These are phyloP conservation scores for Engystomops pustulosus DNA, from an alignment of 2,113 vertebrate species.

Conservation along the genomic window DNA sequence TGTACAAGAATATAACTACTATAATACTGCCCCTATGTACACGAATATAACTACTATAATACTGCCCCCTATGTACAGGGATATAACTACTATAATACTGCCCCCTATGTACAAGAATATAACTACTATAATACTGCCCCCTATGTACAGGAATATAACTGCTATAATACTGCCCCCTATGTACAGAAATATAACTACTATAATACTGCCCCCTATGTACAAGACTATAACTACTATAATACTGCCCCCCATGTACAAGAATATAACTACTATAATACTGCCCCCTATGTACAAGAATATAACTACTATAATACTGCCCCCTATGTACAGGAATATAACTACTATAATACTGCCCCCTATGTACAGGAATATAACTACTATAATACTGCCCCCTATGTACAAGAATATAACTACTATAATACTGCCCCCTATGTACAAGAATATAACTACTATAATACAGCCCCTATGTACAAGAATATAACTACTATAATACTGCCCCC, in stretches of 20 bases:
- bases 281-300: neutral
- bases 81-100: neutral
- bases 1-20: neutral
- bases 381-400: neutral
- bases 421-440: slow-evolving; percentile 3
- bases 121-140: neutral
- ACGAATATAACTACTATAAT: neutral
- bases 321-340: neutral
- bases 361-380: neutral
- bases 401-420: slow-evolving; percentile 12
- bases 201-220: too few relatives aligned
- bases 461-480: neutral
- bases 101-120: neutral
- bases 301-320: neutral
- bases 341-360: neutral
- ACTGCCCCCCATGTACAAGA: neutral
- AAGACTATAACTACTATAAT: slow-evolving; percentile 4
- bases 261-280: slow-evolving; percentile 15
- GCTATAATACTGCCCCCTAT: neutral
- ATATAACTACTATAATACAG: neutral
- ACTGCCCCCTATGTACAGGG: neutral
- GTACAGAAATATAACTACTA: neutral
- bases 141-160: neutral
- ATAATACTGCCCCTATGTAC: slow-evolving; percentile 2
- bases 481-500: slow-evolving; percentile 14